Percentiles rank a stretch among this genome's conserved stretches.
Conservation (phyloP, 2,888 invertebrate species). For the Onchidella celtica region DNA sequence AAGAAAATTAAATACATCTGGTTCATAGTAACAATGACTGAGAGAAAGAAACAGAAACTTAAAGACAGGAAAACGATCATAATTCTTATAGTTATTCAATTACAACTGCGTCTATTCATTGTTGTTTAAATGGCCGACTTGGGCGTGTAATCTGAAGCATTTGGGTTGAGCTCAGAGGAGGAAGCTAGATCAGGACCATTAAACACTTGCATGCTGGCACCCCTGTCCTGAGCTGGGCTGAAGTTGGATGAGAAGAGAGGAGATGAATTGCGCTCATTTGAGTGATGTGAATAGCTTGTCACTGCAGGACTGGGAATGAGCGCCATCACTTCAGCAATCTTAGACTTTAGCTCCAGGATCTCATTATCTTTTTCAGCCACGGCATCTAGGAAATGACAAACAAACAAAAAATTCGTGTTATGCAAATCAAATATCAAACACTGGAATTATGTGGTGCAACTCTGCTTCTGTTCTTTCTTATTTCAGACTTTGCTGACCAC, state of each 20-base stretch:
- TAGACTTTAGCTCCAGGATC: slow-evolving; percentile 92
- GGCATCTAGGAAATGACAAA: slow-evolving; percentile 84
- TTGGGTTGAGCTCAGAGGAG: slow-evolving; percentile 88
- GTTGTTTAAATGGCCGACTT: slow-evolving; percentile 81
- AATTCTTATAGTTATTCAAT: slow-evolving; percentile 5
- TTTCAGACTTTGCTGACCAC: too few relatives aligned
- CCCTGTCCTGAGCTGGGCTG: slow-evolving; percentile 58
- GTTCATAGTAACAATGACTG: not conserved
- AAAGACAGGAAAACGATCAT: slow-evolving; percentile 11
- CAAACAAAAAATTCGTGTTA: not conserved
- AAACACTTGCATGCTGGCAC: slow-evolving; percentile 32
- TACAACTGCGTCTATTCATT: not conserved
- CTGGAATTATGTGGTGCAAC: too few relatives aligned
- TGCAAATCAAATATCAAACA: not conserved
- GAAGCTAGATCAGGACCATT: slow-evolving; percentile 63
- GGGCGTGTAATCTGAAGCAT: slow-evolving; percentile 94
- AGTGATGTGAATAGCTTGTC: slow-evolving; percentile 60
- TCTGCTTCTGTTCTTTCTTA: too few relatives aligned
- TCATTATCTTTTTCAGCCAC: slow-evolving; percentile 93
- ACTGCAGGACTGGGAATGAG: slow-evolving; percentile 86
- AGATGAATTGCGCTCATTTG: slow-evolving; percentile 64
- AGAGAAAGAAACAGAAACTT: not conserved
- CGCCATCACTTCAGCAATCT: slow-evolving; percentile 95
- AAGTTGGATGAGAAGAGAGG: slow-evolving; percentile 68
- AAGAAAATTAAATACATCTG: not conserved